Evolutionary conservation across 2,113 vertebrate species (phyloP).

Genomic region (Pygoscelis antarcticus): DNA sequence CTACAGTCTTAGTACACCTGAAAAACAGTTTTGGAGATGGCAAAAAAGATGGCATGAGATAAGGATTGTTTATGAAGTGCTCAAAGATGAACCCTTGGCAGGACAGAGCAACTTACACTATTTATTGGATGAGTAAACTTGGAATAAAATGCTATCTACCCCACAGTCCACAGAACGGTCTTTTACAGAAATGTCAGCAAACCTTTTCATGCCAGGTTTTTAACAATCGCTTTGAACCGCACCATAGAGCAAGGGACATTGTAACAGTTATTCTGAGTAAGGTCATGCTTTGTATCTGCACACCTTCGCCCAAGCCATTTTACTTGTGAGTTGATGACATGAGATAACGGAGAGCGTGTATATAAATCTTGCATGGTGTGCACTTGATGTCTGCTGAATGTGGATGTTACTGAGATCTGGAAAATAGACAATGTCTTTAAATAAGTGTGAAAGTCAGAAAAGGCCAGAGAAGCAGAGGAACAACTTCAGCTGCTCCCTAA

Average conservation of each 20-base stretch:
- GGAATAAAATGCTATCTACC: neutral
- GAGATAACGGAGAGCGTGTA: neutral
- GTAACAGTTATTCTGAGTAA: neutral
- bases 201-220: neutral
- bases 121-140: neutral
- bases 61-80: neutral
- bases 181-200: conserved; percentile 24
- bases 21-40: neutral
- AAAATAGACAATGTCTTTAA: neutral
- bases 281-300: neutral
- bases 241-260: neutral
- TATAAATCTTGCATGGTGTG: neutral
- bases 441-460: neutral
- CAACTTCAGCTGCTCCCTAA: neutral
- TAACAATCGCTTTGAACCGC: neutral
- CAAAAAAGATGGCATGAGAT: neutral
- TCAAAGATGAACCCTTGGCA: neutral
- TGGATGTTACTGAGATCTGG: neutral
- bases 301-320: neutral
- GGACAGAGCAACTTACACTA: neutral
- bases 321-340: neutral
- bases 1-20: neutral
- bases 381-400: neutral
- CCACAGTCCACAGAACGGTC: neutral
- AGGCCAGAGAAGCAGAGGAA: neutral